phyloP scores from a whole-genome alignment of 2,113 vertebrate genomes.

The Colistium nudipinnis region DNA sequence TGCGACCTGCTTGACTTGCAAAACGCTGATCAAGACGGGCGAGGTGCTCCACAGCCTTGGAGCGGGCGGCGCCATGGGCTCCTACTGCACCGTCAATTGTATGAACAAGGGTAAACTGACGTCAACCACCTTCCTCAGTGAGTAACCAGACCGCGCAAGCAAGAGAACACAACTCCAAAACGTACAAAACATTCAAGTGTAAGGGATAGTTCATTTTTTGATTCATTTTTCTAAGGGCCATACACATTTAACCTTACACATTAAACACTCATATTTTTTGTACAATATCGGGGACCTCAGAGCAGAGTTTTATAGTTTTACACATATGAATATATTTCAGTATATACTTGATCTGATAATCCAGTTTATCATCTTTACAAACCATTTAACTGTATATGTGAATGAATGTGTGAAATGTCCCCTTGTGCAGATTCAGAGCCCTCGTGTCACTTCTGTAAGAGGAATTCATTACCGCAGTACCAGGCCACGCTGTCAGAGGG shows the following conservation, averaged over 20 bases:
- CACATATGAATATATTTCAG: too few relatives aligned
- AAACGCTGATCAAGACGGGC: constrained; percentile 92
- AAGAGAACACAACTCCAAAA: neutral
- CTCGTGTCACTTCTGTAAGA: constrained; percentile 97
- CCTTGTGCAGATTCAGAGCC: constrained; percentile 87
- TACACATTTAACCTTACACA: too few relatives aligned
- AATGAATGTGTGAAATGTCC: neutral
- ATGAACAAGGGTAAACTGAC: constrained; percentile 93
- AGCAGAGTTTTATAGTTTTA: too few relatives aligned
- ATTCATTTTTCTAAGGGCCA: neutral
- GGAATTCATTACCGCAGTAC: constrained; percentile 95
- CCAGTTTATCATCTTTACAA: constrained; percentile 1
- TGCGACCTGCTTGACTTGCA: constrained; percentile 92
- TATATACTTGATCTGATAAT: neutral
- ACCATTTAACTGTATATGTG: neutral
- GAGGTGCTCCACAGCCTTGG: constrained; percentile 95
- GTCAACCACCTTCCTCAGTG: constrained; percentile 71
- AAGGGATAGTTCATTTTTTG: neutral
- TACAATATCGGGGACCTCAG: too few relatives aligned
- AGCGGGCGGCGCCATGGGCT: constrained; percentile 89
- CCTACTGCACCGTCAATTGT: constrained; percentile 94
- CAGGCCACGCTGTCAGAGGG: constrained; percentile 98
- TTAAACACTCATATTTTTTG: too few relatives aligned
- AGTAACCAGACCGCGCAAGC: constrained; percentile 33
- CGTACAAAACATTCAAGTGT: neutral